Base-by-base conservation (phyloP, 2,113 vertebrate species). In the Cyprinodon variegatus region DNA sequence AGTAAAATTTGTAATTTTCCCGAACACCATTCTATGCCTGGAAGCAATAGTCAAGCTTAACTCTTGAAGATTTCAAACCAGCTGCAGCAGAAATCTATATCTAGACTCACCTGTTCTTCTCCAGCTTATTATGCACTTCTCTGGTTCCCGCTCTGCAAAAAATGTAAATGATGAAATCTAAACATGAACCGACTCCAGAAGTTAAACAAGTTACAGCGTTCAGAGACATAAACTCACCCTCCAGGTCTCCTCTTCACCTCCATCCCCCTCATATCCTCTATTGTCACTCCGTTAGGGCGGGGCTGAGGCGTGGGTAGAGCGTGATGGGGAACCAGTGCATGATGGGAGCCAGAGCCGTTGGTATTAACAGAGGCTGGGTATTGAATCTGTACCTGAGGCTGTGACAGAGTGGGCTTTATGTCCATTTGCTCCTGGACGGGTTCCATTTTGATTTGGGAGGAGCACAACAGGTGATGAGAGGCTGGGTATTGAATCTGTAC, bases 51-150 rank as follows among this genome's bases (percentile, higher is more conserved):
- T 40, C 63, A 65, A 37, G 40, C 11, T 69, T 57, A 37, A 39
- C 64, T 61, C 15, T 11, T 36, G 43, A 12, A 14, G 0, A 20
- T 12, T 48, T 67, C 36, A 67, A 11, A 61, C 4, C 3, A 70
- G 60, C 36, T 13, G 57, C 41, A 70, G 50, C 38, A 66, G 62
- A 46, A 7, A n/a, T 76, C 65, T 4, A 65, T 29, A 64, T 71
- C 20, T 68, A 81, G 82, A 96, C 97, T 90, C 86, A 99, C 98
- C 98, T 98, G 96, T 99, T 98, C 92, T 99, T 99, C 93, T 99
- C 98, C 94, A 99, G 93, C 91, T 99, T 99, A 93, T 99, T 99
- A 92, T 99, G 98, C 87, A 99, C 98, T 94, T 99, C 98, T 95
- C 98, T 96, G 87, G 98, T 99, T 85, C 98, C 98, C 74, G 98